These are phyloP conservation scores for Rafetus swinhoei DNA, from an alignment of 2,113 vertebrate genomes.

Conservation along the genomic window DNA sequence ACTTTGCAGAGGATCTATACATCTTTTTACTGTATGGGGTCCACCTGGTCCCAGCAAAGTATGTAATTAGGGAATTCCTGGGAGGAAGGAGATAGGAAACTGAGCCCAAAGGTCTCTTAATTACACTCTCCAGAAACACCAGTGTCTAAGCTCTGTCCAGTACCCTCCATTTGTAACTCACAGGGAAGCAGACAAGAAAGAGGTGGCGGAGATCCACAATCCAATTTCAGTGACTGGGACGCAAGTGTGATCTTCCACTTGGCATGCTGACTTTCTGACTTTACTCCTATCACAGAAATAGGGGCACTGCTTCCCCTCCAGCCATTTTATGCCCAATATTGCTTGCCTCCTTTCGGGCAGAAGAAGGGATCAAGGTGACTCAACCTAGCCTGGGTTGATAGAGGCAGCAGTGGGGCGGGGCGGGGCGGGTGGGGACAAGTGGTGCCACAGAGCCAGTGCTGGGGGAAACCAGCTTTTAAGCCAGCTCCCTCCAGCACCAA, in stretches of 20 bases:
- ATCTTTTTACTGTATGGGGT: background rate
- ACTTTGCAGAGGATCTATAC: background rate
- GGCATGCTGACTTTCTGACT: background rate
- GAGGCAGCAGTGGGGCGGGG: too few relatives aligned
- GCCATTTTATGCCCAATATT: background rate
- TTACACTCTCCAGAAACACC: accelerated
- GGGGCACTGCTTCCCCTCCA: background rate
- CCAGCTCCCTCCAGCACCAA: too few relatives aligned
- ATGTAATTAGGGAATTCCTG: background rate
- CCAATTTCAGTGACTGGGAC: background rate
- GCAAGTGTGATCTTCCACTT: background rate
- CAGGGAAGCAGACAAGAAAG: background rate
- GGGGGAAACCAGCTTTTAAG: too few relatives aligned
- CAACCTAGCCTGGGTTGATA: background rate
- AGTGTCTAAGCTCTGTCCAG: background rate
- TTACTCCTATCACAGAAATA: background rate
- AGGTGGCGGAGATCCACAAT: background rate
- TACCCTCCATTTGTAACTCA: background rate
- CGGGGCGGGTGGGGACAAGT: too few relatives aligned
- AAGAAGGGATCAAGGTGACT: background rate
- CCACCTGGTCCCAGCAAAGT: background rate
- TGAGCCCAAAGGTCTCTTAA: background rate
- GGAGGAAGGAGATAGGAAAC: background rate
- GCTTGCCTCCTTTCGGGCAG: background rate
- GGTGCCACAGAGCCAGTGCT: too few relatives aligned